Conservation (phyloP, 2,888 invertebrate genomes). For the Ariolimax columbianus region DNA sequence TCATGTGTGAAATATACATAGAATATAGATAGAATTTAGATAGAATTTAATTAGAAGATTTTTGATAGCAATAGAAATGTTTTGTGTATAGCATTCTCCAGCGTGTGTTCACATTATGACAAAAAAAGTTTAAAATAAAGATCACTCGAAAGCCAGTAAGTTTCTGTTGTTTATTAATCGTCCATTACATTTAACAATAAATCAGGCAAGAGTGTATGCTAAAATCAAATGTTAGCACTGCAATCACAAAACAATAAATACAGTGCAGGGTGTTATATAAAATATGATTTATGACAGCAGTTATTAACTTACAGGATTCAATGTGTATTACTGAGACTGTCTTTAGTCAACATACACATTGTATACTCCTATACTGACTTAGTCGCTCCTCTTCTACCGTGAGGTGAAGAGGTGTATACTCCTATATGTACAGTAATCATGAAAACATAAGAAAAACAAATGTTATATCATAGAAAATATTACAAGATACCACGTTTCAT, state of each 20-base stretch:
- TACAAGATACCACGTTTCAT: too few relatives aligned
- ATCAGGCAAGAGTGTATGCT: not conserved
- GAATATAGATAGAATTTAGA: too few relatives aligned
- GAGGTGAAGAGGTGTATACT: too few relatives aligned
- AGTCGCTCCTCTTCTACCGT: too few relatives aligned
- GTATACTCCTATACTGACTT: too few relatives aligned
- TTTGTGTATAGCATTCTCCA: slow-evolving; percentile 11
- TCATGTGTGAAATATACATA: not conserved
- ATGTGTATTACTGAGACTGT: not conserved
- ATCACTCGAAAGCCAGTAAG: not conserved
- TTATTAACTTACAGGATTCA: not conserved
- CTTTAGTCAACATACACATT: not conserved
- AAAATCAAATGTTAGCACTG: not conserved
- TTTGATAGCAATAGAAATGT: not conserved
- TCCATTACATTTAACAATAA: not conserved
- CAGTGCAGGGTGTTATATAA: not conserved
- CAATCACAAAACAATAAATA: not conserved
- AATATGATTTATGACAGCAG: not conserved
- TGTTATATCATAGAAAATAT: too few relatives aligned
- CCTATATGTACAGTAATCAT: too few relatives aligned
- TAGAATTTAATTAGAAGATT: not conserved
- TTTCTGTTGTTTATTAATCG: not conserved
- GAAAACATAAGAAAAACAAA: too few relatives aligned
- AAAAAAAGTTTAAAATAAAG: slow-evolving; percentile 17
- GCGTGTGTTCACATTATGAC: slow-evolving; percentile 12